Percentiles rank a stretch among this genome's conserved stretches.
Evolutionary conservation across 1,140 invertebrate species (phyloP).

Genomic region (Neuroterus valhalla): DNA sequence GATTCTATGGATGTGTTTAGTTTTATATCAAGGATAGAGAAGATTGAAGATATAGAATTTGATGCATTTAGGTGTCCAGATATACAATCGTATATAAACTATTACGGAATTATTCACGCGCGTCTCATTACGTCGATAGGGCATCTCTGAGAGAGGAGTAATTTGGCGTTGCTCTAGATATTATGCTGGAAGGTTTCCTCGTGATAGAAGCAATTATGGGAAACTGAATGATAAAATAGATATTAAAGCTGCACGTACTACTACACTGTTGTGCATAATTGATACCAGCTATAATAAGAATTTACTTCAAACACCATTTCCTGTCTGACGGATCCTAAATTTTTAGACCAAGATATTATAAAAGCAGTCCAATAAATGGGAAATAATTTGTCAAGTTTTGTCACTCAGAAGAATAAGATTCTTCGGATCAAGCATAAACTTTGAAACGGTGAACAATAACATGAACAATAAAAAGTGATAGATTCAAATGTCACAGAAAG

Average conservation of each 20-base stretch:
- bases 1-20: neutral
- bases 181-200: slow-evolving; percentile 46
- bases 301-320: too few relatives aligned
- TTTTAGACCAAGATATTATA: too few relatives aligned
- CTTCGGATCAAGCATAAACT: too few relatives aligned
- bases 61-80: slow-evolving; percentile 10
- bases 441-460: neutral
- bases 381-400: too few relatives aligned
- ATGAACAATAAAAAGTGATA: neutral
- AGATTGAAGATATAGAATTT: slow-evolving; percentile 15
- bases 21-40: neutral
- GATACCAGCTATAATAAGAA: too few relatives aligned
- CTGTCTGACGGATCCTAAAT: too few relatives aligned
- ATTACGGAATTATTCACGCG: slow-evolving; percentile 40
- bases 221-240: slow-evolving; percentile 40
- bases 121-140: slow-evolving; percentile 47
- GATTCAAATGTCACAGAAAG: slow-evolving; percentile 10
- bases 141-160: slow-evolving; percentile 47
- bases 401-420: too few relatives aligned
- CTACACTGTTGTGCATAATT: too few relatives aligned
- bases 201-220: slow-evolving; percentile 47
- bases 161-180: slow-evolving; percentile 43
- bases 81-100: neutral
- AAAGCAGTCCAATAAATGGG: too few relatives aligned
- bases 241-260: neutral